Conservation (phyloP, 2,888 invertebrate species). For the Drosophila flavopinicola region DNA sequence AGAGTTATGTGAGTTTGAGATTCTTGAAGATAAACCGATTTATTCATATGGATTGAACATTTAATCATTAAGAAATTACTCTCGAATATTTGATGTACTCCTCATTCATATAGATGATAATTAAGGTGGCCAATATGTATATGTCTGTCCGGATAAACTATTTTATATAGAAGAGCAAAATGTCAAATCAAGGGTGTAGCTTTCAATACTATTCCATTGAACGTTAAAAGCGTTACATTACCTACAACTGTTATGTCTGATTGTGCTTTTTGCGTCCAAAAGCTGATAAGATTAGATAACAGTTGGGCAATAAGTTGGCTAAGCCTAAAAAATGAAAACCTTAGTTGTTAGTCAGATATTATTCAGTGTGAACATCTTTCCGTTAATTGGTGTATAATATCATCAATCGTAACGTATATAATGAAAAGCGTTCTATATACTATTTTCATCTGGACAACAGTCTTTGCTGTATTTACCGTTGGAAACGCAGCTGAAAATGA, state of each 20-base stretch:
- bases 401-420: background rate
- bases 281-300: constrained; percentile 54
- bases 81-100: no score
- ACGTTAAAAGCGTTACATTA: constrained; percentile 3
- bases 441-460: constrained; percentile 9
- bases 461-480: constrained; percentile 15
- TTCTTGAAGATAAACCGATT: no score
- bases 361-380: constrained; percentile 8
- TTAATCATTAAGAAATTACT: no score
- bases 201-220: background rate
- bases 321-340: constrained; percentile 21
- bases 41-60: no score
- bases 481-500: constrained; percentile 14
- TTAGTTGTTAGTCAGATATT: constrained; percentile 43
- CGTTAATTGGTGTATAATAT: background rate
- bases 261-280: constrained; percentile 10
- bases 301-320: constrained; percentile 25
- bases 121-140: no score
- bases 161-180: no score
- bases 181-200: no score
- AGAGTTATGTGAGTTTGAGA: no score
- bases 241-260: constrained; percentile 2
- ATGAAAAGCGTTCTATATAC: constrained; percentile 20
- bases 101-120: no score
- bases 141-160: no score